phyloP scores from a whole-genome alignment of 2,113 vertebrate genomes.

The Urocynchramus pylzowi region DNA sequence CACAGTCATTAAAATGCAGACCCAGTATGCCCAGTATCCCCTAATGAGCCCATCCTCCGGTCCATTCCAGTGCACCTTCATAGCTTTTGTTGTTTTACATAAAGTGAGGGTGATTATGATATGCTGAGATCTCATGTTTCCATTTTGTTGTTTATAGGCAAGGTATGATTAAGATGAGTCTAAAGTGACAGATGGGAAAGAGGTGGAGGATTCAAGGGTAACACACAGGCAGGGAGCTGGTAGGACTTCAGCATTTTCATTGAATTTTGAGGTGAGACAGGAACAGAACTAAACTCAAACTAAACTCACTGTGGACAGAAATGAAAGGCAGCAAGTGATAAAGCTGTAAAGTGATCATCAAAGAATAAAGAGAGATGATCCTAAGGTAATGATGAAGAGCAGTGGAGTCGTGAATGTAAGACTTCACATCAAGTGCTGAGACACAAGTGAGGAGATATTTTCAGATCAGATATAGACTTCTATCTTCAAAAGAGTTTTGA shows the following conservation, averaged over 20 bases:
- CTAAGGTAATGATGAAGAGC: background rate
- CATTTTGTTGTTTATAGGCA: background rate
- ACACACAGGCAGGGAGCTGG: background rate
- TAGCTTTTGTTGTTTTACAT: background rate
- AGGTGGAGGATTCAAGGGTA: background rate
- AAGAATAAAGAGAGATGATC: background rate
- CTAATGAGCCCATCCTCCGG: background rate
- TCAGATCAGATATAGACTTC: background rate
- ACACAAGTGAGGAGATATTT: background rate
- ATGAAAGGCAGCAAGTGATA: background rate
- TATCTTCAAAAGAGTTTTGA: background rate
- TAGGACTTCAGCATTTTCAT: background rate
- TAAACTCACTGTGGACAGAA: background rate
- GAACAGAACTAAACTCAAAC: background rate
- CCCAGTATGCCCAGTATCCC: background rate
- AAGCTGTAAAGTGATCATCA: background rate
- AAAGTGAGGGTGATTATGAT: background rate
- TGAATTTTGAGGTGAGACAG: background rate
- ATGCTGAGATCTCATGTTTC: background rate
- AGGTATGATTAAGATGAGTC: background rate
- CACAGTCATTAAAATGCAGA: background rate
- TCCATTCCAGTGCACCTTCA: background rate
- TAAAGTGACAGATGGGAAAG: background rate
- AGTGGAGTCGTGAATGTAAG: background rate
- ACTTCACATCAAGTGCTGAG: background rate